Conservation (phyloP, 2,113 vertebrate genomes). For the Pollimyrus isidori region DNA sequence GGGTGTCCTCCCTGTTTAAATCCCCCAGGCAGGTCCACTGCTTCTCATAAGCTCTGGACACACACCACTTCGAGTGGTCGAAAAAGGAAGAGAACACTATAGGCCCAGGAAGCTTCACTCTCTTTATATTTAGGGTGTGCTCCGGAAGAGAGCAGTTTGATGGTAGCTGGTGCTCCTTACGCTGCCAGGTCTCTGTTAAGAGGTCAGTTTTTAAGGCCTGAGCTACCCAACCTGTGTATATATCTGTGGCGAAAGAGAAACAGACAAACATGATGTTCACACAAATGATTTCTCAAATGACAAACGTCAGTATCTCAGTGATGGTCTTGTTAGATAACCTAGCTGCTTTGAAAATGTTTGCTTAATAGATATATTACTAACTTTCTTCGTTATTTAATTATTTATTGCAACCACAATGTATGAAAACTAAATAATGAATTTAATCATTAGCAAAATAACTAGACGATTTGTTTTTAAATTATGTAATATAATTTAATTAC, state of each 20-base stretch:
- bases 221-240: constrained; percentile 81
- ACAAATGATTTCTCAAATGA: not conserved
- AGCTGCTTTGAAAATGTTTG: not conserved
- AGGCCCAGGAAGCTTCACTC: constrained; percentile 49
- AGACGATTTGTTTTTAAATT: not conserved
- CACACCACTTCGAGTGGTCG: constrained; percentile 90
- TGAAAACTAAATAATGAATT: not conserved
- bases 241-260: constrained; percentile 61
- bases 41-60: constrained; percentile 54
- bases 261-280: not conserved
- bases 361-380: not conserved
- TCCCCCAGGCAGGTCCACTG: constrained; percentile 81
- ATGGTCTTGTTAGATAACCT: not conserved
- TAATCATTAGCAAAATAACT: not conserved
- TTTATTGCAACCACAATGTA: not conserved
- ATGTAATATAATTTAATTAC: not conserved
- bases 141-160: constrained; percentile 85
- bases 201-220: constrained; percentile 70
- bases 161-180: constrained; percentile 54
- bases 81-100: constrained; percentile 61
- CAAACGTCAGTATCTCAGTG: not conserved
- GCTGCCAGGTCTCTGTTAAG: constrained; percentile 79
- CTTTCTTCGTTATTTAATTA: not conserved
- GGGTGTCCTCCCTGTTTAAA: constrained; percentile 69
- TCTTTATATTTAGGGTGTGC: constrained; percentile 73